Conservation (phyloP, 2,113 vertebrate genomes). For the Onychostruthus taczanowskii region DNA sequence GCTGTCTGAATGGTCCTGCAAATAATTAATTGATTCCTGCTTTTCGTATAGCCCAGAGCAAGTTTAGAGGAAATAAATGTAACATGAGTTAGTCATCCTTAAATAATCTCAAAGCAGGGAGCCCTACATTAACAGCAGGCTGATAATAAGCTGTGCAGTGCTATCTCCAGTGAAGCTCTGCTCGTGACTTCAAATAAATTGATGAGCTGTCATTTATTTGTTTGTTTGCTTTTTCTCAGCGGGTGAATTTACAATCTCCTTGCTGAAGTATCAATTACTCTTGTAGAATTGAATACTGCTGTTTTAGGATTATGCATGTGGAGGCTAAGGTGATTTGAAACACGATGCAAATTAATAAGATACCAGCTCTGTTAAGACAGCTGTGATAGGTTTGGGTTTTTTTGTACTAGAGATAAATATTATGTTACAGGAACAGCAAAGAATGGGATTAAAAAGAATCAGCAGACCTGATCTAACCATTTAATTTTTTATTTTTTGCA, state of each 20-base stretch:
- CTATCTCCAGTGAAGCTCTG: background rate
- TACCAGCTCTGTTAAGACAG: background rate
- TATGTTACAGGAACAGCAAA: background rate
- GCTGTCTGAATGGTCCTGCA: background rate
- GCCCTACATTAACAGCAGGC: background rate
- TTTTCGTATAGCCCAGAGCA: constrained; percentile 3
- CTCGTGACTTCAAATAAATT: background rate
- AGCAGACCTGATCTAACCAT: background rate
- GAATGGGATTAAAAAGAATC: background rate
- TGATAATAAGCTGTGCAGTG: background rate
- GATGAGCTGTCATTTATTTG: constrained; percentile 2
- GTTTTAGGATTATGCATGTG: background rate
- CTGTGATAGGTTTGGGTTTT: background rate
- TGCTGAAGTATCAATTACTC: background rate
- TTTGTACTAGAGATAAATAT: background rate
- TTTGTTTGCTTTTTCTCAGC: constrained; percentile 10
- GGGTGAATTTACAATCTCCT: background rate
- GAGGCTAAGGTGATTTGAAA: background rate
- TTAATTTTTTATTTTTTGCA: constrained; percentile 1
- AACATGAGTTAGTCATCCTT: constrained; percentile 24
- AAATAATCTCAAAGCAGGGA: constrained; percentile 36
- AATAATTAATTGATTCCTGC: background rate
- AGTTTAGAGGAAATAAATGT: constrained; percentile 14
- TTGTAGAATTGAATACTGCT: background rate
- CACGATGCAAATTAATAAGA: background rate